Evolutionary conservation across 2,888 invertebrate species (phyloP), one percentile per base, ranked within the genome.

Genomic region (Hedychridium roseum): DNA sequence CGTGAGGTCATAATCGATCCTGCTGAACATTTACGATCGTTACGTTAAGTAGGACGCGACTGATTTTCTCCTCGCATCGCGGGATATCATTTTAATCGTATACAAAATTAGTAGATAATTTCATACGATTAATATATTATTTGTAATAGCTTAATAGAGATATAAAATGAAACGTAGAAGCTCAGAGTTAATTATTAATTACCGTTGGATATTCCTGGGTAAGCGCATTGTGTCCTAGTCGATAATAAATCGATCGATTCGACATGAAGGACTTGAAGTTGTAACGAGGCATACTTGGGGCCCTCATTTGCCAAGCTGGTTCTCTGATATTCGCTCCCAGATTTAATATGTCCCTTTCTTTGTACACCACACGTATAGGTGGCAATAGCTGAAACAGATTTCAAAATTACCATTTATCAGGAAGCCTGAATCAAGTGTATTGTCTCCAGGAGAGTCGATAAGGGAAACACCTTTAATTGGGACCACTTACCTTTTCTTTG

Each of bases 191-290:
- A 18, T 21, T 2, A 9, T 34, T 27, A 34, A 50, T 75, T 59
- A 83, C 83, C 69, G 80, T 82, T 76, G 83, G 82, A 66, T 84
- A 85, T 78, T 85, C 84, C 73, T 83, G 82, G 69, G 80, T 81
- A 52, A 83, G 81, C 62, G 82, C 83, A 50, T 82, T 81, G 6
- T 82, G 82, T 4, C 84, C 83, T 66, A 85, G 78, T 39, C 85
- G 83, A 73, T 84, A 84, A 66, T 84, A 84, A 74, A 85, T 83
- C 34, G 86, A 86, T 66, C 85, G 83, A 78, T 86, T 86, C 61
- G 83, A 83, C 70, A 85, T 84, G 81, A 83, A 85, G 66, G 82
- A 79, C n/a, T 80, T 78, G 7, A 83, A 81, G 68, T 84, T 83
- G 74, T 83, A 82, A 5, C 82, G 80, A 3, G 85, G 85, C 78